Evolutionary conservation across 2,797 vertebrate species (phyloP).

Genomic region (Ceryle rudis): DNA sequence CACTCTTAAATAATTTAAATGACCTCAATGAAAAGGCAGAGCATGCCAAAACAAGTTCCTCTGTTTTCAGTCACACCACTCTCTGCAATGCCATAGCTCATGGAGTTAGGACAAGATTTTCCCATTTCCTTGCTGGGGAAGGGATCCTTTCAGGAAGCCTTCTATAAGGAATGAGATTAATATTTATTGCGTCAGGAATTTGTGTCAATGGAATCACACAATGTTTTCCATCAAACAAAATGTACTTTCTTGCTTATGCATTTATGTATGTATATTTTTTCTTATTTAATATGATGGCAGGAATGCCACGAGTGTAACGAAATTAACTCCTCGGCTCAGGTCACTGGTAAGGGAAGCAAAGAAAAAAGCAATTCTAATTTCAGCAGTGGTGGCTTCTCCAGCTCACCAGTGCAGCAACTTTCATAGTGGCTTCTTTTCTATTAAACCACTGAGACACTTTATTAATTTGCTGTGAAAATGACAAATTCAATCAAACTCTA

Average conservation of each 20-base stretch:
- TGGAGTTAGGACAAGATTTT: not conserved
- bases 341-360: not conserved
- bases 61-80: not conserved
- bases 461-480: not conserved
- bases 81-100: not conserved
- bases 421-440: not conserved
- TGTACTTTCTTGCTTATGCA: not conserved
- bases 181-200: not conserved
- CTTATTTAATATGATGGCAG: not conserved
- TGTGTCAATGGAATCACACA: not conserved
- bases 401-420: not conserved
- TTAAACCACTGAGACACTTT: not conserved
- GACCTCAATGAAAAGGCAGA: not conserved
- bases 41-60: not conserved
- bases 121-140: not conserved
- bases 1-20: conserved; percentile 39
- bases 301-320: not conserved
- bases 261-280: not conserved
- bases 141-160: not conserved
- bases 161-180: not conserved
- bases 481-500: not conserved
- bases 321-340: not conserved
- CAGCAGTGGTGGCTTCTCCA: not conserved
- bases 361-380: not conserved
- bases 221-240: not conserved